Conservation (phyloP, 64 coral and sea anemone genomes). For the Montipora sp. region DNA sequence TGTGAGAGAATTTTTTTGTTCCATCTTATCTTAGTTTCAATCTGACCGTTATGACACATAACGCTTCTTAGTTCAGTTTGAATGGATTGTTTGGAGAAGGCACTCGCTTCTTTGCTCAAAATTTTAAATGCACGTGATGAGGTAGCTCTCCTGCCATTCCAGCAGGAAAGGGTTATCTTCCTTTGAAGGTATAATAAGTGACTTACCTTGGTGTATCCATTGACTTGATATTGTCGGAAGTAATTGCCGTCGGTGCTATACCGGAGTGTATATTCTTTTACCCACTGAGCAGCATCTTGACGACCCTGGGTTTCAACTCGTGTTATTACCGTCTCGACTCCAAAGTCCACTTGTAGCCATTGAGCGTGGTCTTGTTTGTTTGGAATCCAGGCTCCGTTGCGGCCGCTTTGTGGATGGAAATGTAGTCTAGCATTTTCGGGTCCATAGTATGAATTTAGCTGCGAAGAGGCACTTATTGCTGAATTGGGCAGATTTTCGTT, state of each 20-base stretch:
- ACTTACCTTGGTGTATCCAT: constrained; percentile 12
- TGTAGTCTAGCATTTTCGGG: constrained; percentile 30
- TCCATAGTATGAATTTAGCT: background rate
- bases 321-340: background rate
- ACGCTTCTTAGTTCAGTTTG: no score
- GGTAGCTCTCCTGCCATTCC: no score
- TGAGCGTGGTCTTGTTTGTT: background rate
- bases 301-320: constrained; percentile 18
- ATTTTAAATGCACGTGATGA: no score
- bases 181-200: background rate
- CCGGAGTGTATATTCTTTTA: background rate
- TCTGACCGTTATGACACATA: no score
- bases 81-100: no score
- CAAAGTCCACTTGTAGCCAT: constrained; percentile 42
- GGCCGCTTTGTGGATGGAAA: background rate
- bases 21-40: no score
- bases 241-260: background rate
- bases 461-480: constrained; percentile 9
- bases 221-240: constrained; percentile 2
- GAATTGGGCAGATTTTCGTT: constrained; percentile 24
- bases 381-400: constrained; percentile 17
- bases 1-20: no score
- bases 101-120: no score
- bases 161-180: no score
- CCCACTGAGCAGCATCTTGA: constrained; percentile 15